Evolutionary conservation across 2,797 vertebrate species (phyloP), one percentile per base, ranked within the genome.

Genomic region (Coracias cyanogaster): DNA sequence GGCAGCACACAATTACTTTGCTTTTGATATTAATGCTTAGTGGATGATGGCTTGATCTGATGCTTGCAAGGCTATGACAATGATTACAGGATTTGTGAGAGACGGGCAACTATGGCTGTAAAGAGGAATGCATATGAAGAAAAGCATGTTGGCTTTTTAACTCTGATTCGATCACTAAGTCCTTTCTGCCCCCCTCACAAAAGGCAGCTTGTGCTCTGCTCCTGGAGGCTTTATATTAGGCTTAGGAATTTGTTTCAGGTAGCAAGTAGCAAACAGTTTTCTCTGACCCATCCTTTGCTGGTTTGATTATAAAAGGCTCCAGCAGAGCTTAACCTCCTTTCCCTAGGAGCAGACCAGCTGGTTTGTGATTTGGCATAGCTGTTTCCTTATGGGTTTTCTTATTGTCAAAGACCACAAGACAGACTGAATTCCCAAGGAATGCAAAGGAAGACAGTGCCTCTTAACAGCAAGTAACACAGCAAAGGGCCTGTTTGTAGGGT

Each of bases 341-440:
- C 60, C 52, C 71, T 58, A 2, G 7, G 45, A 78, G 49, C 65
- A 71, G 31, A 51, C 4, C 90, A 81, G 69, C 57, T 57, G 52
- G 9, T 37, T 39, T 51, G n/a, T 25, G 76, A 62, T 71, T 41
- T 26, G 15, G 28, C 7, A 10, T 11, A 52, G 72, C 55, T 22
- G 5, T 20, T 73, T 55, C 39, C 74, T 66, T n/a, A 5, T 0
- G 0, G 16, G 7, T 61, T 80, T 39, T 64, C 48, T 82, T 16
- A 0, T 24, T 31, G 24, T 22, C 33, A 8, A 79, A 69, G 28
- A 35, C 24, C 37, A 22, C 0, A 0, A 80, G 12, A 11, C 15
- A 76, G 67, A 9, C 54, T 66, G 48, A 67, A 66, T 78, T 82
- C 51, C 46, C 28, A 41, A 67, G 33, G 57, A 74, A 49, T 3